These are phyloP conservation scores for Pharmacophagus antenor DNA, from an alignment of 2,888 invertebrate species.

Conservation along the genomic window DNA sequence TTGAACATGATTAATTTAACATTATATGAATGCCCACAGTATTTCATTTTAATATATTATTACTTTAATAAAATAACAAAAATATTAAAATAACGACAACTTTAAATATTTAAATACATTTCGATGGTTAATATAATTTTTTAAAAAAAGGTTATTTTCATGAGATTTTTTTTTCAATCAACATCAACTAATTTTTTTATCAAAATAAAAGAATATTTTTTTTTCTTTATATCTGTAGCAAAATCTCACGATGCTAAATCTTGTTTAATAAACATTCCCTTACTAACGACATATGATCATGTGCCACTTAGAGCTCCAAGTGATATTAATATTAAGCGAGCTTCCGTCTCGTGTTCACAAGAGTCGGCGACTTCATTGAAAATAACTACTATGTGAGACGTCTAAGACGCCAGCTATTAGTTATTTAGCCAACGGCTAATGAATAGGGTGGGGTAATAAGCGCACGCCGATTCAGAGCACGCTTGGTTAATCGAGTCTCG, in stretches of 20 bases:
- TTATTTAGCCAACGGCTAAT: conserved; percentile 69
- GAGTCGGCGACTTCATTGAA: conserved; percentile 51
- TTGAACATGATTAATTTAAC: too few relatives aligned
- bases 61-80: too few relatives aligned
- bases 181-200: too few relatives aligned
- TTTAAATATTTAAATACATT: too few relatives aligned
- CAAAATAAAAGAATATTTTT: not conserved
- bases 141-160: too few relatives aligned
- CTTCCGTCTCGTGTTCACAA: conserved; percentile 33
- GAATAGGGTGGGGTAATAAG: conserved; percentile 73
- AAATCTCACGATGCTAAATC: conserved; percentile 1
- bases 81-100: too few relatives aligned
- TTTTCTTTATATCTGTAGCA: too few relatives aligned
- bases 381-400: conserved; percentile 60
- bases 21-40: too few relatives aligned
- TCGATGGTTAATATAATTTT: too few relatives aligned
- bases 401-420: conserved; percentile 63
- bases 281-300: conserved; percentile 17
- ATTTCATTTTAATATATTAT: too few relatives aligned
- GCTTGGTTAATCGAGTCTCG: conserved; percentile 63
- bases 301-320: conserved; percentile 23
- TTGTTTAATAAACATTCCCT: conserved; percentile 11
- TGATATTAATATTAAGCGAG: conserved; percentile 32
- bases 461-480: conserved; percentile 70
- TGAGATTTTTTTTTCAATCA: too few relatives aligned